phyloP scores from a whole-genome alignment of 2,797 vertebrate species.

The Acomys russatus region DNA sequence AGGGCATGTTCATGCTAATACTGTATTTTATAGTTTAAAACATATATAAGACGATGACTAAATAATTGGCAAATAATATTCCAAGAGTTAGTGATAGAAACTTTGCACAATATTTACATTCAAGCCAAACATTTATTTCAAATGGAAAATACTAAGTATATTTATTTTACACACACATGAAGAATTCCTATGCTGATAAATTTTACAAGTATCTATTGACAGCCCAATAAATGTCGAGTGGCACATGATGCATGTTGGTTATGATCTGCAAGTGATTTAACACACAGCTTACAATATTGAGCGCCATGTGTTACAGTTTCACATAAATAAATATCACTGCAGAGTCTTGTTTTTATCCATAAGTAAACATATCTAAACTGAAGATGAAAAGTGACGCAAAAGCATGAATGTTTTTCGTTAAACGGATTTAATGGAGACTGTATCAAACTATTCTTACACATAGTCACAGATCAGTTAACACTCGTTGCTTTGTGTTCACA shows the following conservation, averaged over 20 bases:
- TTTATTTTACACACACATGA: background rate
- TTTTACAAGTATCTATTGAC: background rate
- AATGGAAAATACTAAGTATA: background rate
- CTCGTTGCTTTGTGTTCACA: background rate
- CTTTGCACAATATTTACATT: background rate
- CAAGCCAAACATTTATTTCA: constrained; percentile 4
- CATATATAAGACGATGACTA: constrained; percentile 3
- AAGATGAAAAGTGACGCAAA: background rate
- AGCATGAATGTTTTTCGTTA: background rate
- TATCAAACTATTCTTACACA: background rate
- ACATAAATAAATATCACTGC: background rate
- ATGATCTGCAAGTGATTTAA: background rate
- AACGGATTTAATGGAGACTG: background rate
- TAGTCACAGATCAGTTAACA: background rate
- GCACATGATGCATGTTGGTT: background rate
- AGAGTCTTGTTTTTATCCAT: background rate
- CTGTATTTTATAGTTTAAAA: background rate
- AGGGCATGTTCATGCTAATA: background rate
- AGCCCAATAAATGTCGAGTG: background rate
- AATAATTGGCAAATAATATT: background rate
- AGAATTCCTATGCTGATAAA: background rate
- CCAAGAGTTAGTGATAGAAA: background rate
- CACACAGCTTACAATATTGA: background rate
- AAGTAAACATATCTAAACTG: background rate
- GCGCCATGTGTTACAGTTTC: background rate